phyloP scores from a whole-genome alignment of 1,140 invertebrate species.

The Brachystomella parvula region DNA sequence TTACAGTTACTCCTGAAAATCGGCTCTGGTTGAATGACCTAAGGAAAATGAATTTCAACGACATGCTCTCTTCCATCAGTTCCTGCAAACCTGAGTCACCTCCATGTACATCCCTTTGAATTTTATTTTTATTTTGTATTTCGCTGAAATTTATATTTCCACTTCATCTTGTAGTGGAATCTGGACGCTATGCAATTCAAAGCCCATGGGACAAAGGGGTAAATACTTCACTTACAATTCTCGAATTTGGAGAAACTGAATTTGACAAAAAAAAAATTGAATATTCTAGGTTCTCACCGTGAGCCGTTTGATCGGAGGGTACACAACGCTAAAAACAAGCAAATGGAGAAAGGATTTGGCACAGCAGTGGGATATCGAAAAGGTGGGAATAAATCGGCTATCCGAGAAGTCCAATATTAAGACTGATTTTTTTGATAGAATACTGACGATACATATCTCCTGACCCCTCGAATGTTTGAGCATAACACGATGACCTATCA shows the following conservation, averaged over 20 bases:
- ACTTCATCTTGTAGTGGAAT: not conserved
- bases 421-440: constrained; percentile 1
- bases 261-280: not conserved
- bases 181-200: constrained; percentile 9
- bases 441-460: not conserved
- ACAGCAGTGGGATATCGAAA: constrained; percentile 17
- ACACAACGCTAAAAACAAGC: constrained; percentile 3
- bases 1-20: constrained; percentile 9
- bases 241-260: not conserved
- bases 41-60: not conserved
- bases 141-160: not conserved
- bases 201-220: constrained; percentile 6
- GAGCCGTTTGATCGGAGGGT: constrained; percentile 6
- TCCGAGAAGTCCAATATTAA: not conserved
- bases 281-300: constrained; percentile 10
- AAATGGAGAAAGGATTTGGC: constrained; percentile 10
- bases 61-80: constrained; percentile 2
- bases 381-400: not conserved
- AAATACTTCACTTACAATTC: not conserved
- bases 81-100: not conserved
- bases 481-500: not conserved
- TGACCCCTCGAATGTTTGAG: constrained; percentile 1
- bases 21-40: constrained; percentile 1
- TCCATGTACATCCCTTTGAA: not conserved
- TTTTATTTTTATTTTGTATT: not conserved